phyloP scores from a whole-genome alignment of 2,113 vertebrate genomes.

The Cyprinodon variegatus region DNA sequence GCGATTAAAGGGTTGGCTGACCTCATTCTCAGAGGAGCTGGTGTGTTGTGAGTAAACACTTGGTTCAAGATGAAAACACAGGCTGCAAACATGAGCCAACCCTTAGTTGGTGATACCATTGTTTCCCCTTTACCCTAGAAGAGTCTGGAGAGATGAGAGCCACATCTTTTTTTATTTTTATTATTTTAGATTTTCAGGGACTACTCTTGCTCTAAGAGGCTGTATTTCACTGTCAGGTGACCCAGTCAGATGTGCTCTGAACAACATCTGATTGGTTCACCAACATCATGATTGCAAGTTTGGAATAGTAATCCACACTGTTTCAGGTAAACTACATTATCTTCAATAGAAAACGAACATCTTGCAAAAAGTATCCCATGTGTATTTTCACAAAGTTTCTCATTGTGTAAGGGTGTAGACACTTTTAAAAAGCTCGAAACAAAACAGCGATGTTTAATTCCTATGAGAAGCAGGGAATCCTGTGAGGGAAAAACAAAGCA shows the following conservation, averaged over 20 bases:
- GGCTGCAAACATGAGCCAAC: conserved; percentile 57
- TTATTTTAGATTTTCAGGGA: conserved; percentile 51
- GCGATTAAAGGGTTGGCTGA: conserved; percentile 65
- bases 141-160: conserved; percentile 54
- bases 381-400: background rate
- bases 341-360: too few relatives aligned
- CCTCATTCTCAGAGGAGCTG: conserved; percentile 67
- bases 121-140: conserved; percentile 68
- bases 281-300: background rate
- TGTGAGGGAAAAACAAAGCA: background rate
- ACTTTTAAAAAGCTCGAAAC: background rate
- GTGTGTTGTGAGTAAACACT: conserved; percentile 77
- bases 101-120: conserved; percentile 60
- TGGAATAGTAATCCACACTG: background rate
- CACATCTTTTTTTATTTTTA: conserved; percentile 27
- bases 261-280: background rate
- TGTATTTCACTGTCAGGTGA: conserved; percentile 22
- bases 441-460: background rate
- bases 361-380: background rate
- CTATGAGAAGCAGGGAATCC: background rate
- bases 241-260: conserved; percentile 1
- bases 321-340: too few relatives aligned
- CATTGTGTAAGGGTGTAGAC: too few relatives aligned
- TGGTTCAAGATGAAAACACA: conserved; percentile 71
- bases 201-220: conserved; percentile 31